Percentiles rank a stretch among this genome's conserved stretches.
phyloP scores from a whole-genome alignment of 2,797 vertebrate species.

The Cryptoblepharus egeriae region DNA sequence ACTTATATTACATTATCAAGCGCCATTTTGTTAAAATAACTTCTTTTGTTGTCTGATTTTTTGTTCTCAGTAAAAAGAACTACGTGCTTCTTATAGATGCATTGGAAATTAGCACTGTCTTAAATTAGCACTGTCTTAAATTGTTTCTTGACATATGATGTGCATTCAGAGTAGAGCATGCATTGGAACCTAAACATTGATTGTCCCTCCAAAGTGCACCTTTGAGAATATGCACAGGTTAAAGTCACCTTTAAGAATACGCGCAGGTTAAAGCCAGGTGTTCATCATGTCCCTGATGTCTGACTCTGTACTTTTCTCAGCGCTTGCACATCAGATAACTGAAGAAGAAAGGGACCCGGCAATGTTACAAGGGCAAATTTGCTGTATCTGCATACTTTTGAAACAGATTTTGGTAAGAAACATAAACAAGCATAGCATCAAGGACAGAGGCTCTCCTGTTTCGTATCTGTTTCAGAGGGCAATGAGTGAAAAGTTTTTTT shows the following conservation, averaged over 20 bases:
- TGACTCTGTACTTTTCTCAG: not conserved
- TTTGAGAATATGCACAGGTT: not conserved
- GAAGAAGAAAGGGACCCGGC: conserved; percentile 29
- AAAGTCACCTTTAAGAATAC: not conserved
- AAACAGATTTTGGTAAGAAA: conserved; percentile 31
- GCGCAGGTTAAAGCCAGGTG: conserved; percentile 4
- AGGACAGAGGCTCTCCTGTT: not conserved
- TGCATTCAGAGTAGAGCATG: not conserved
- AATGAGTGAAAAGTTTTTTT: conserved; percentile 8
- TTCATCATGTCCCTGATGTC: conserved; percentile 2
- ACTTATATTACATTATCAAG: not conserved
- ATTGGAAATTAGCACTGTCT: not conserved
- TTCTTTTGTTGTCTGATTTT: not conserved
- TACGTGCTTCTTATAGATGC: not conserved
- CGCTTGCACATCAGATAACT: conserved; percentile 31
- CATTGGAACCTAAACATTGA: too few species aligned
- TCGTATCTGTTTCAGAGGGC: not conserved
- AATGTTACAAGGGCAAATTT: conserved; percentile 13
- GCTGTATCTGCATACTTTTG: conserved; percentile 29
- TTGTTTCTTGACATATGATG: not conserved
- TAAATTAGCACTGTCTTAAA: not conserved
- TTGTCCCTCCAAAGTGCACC: not conserved
- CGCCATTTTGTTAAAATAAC: not conserved
- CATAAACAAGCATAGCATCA: not conserved
- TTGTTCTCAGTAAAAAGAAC: not conserved